Evolutionary conservation across 1,140 invertebrate genomes (phyloP).

Genomic region (Drosophila pallidifrons): DNA sequence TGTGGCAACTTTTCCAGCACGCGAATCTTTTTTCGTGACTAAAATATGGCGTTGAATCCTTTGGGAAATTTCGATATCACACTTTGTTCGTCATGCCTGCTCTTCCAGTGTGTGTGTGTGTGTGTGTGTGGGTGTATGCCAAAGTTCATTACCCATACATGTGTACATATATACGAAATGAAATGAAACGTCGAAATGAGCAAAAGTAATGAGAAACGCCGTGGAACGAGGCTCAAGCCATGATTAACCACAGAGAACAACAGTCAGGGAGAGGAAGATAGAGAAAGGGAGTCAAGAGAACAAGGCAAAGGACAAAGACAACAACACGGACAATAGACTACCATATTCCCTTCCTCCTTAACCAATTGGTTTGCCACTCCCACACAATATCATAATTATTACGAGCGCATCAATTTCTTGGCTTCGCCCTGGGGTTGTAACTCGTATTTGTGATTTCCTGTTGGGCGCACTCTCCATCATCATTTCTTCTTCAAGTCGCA

Average conservation of each 20-base stretch:
- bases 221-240: slow-evolving; percentile 29
- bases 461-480: slow-evolving; percentile 2
- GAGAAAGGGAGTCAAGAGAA: not conserved
- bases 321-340: slow-evolving; percentile 6
- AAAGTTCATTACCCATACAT: slow-evolving; percentile 77
- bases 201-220: slow-evolving; percentile 79
- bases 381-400: slow-evolving; percentile 75
- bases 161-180: slow-evolving; percentile 36
- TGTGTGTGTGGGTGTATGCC: slow-evolving; percentile 41
- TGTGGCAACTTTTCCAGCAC: slow-evolving; percentile 37
- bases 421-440: slow-evolving; percentile 10
- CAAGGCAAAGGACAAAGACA: slow-evolving; percentile 24
- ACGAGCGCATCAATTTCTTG: slow-evolving; percentile 51
- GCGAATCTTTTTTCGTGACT: slow-evolving; percentile 77
- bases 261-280: not conserved
- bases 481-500: not conserved
- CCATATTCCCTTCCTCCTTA: not conserved
- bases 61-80: slow-evolving; percentile 84
- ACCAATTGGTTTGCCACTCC: slow-evolving; percentile 11
- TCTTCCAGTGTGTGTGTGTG: slow-evolving; percentile 17
- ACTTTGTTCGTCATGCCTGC: slow-evolving; percentile 74
- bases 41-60: slow-evolving; percentile 83
- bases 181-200: slow-evolving; percentile 75
- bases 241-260: slow-evolving; percentile 51
- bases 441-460: slow-evolving; percentile 43